These are phyloP conservation scores for Leucosticte australis DNA, from an alignment of 2,113 vertebrate genomes.

Conservation along the genomic window DNA sequence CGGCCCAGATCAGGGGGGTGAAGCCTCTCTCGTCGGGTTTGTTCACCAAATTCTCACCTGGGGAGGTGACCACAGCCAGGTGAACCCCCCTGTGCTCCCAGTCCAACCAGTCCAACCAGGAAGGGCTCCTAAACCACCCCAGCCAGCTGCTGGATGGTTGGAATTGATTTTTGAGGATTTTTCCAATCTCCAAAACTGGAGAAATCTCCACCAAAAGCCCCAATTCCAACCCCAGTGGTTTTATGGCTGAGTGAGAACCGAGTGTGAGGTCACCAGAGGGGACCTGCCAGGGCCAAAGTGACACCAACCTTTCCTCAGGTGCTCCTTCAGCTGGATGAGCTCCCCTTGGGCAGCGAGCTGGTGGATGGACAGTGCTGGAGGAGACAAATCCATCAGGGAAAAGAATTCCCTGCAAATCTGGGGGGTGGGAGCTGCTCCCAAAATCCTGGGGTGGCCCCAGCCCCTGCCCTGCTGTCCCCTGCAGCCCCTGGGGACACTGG, in stretches of 20 bases:
- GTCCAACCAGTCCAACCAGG: not conserved
- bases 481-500: not conserved
- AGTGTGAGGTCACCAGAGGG: not conserved
- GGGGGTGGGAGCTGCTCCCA: too few species aligned
- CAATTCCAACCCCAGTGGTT: fast-evolving
- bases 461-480: not conserved
- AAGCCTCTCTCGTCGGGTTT: constrained; percentile 89
- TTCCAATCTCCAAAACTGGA: fast-evolving
- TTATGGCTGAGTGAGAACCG: fast-evolving
- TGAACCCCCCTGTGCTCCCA: not conserved
- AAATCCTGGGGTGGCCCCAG: not conserved
- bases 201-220: not conserved
- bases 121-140: not conserved
- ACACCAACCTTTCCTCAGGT: constrained; percentile 80
- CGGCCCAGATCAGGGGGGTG: constrained; percentile 95
- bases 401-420: too few species aligned
- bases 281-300: not conserved
- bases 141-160: fast-evolving
- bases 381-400: not conserved
- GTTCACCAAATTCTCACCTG: constrained; percentile 87
- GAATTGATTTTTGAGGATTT: fast-evolving
- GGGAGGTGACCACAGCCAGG: not conserved
- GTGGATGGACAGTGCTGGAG: constrained; percentile 74
- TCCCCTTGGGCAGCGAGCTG: constrained; percentile 95
- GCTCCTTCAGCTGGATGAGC: constrained; percentile 82